Conservation (phyloP, 2,113 vertebrate species). For the Daphoenositta chrysoptera region DNA sequence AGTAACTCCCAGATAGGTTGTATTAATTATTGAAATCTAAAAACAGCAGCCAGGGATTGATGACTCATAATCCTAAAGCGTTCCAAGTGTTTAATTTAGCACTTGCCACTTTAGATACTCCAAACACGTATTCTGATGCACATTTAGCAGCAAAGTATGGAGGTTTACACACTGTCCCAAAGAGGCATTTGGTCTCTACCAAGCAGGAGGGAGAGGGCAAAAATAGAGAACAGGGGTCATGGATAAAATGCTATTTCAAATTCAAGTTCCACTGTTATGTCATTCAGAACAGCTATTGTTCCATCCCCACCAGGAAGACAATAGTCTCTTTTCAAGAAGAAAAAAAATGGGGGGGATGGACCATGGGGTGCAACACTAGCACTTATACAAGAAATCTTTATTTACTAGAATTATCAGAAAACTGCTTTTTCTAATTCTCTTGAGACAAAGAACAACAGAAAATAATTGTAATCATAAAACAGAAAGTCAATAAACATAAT, state of each 20-base stretch:
- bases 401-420: background rate
- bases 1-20: background rate
- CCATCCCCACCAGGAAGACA: background rate
- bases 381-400: background rate
- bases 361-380: background rate
- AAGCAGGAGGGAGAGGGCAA: background rate
- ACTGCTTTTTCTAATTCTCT: background rate
- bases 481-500: background rate
- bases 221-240: background rate
- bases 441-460: background rate
- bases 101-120: background rate
- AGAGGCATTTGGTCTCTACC: background rate
- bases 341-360: background rate
- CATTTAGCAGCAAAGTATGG: background rate
- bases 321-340: background rate
- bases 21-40: background rate
- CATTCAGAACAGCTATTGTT: background rate
- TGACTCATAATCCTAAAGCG: background rate
- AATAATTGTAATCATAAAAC: background rate
- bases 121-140: background rate
- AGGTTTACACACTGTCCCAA: background rate
- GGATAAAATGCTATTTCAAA: background rate
- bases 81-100: constrained; percentile 30
- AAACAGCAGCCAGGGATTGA: background rate
- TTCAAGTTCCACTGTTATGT: background rate